These are phyloP conservation scores for Calephelis nemesis DNA, from an alignment of 1,140 invertebrate genomes.

Conservation along the genomic window DNA sequence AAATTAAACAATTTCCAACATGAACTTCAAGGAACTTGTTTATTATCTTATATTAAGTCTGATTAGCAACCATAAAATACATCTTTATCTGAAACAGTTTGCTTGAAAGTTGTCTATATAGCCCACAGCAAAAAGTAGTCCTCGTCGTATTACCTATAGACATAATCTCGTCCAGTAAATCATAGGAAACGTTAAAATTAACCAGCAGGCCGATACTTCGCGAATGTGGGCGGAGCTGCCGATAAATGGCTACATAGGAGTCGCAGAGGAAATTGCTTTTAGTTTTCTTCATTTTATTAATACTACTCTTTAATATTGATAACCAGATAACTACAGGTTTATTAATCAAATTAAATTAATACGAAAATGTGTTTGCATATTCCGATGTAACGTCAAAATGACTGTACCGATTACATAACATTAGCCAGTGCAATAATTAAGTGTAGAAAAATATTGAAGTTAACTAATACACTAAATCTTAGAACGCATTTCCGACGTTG, in stretches of 20 bases:
- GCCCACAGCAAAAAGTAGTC: constrained; percentile 54
- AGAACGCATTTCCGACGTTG: no score
- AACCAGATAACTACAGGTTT: neutral
- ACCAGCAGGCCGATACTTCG: constrained; percentile 19
- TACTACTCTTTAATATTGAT: constrained; percentile 14
- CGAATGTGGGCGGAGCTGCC: constrained; percentile 37
- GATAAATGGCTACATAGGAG: constrained; percentile 42
- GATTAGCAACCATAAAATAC: neutral
- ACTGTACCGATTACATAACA: no score
- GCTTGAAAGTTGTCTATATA: constrained; percentile 49
- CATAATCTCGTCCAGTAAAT: constrained; percentile 57
- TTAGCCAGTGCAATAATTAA: no score
- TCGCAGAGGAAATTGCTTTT: constrained; percentile 19
- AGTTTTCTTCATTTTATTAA: constrained; percentile 20
- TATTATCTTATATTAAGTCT: no score
- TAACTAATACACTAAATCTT: no score
- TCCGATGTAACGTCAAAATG: no score
- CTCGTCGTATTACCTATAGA: constrained; percentile 45
- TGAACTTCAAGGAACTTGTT: no score
- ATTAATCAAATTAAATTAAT: no score
- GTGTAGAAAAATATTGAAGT: no score
- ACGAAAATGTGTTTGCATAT: no score
- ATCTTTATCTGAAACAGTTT: constrained; percentile 1
- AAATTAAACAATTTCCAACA: no score
- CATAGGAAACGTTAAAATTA: constrained; percentile 56